Conservation (phyloP, 2,888 invertebrate genomes). For the Athalia rosae region DNA sequence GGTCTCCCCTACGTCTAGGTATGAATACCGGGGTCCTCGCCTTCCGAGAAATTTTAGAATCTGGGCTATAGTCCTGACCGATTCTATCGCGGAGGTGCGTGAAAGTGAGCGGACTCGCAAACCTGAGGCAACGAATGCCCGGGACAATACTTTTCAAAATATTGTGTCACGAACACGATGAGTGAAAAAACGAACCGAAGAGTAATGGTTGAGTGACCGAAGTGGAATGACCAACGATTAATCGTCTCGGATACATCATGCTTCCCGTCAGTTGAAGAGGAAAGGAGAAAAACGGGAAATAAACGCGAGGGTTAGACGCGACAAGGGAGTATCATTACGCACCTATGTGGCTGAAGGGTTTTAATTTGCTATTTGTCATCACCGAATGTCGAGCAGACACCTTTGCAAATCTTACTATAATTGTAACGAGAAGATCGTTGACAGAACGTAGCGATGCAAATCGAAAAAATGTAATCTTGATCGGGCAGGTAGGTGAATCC, state of each 20-base stretch:
- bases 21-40: conserved; percentile 11
- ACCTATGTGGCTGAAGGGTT: conserved; percentile 36
- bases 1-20: too few relatives aligned
- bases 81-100: conserved; percentile 11
- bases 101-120: conserved; percentile 35
- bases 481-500: conserved; percentile 13
- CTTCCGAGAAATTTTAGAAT: conserved; percentile 36
- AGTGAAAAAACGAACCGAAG: conserved; percentile 53
- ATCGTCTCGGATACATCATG: conserved; percentile 61
- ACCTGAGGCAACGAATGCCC: conserved; percentile 38
- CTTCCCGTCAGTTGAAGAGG: neutral
- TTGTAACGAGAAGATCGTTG: neutral
- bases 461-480: conserved; percentile 21
- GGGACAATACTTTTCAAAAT: conserved; percentile 62
- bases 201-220: conserved; percentile 61
- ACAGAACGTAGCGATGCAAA: neutral
- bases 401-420: too few relatives aligned
- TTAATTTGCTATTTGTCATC: conserved; percentile 53
- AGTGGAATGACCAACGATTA: conserved; percentile 62
- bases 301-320: neutral
- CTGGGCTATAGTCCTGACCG: neutral
- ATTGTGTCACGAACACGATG: conserved; percentile 53
- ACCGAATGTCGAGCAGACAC: conserved; percentile 54
- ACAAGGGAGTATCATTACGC: neutral
- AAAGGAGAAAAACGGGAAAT: neutral